Evolutionary conservation across 2,113 vertebrate species (phyloP).

Genomic region (Benitochromis conjunctus): DNA sequence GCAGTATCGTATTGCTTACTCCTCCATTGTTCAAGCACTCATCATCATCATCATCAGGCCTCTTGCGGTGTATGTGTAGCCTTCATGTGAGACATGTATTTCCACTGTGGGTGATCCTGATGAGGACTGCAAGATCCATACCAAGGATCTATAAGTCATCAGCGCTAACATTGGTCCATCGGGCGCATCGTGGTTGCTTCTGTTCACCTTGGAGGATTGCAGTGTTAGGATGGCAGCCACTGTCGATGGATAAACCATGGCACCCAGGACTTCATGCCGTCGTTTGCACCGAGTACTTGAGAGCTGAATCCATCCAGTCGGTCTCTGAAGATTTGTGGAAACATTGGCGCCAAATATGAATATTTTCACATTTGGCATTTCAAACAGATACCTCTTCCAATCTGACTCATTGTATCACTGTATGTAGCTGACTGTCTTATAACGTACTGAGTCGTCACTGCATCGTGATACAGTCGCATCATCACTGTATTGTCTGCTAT

Average conservation of each 20-base stretch:
- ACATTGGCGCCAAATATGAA: too few species aligned
- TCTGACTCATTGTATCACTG: background rate
- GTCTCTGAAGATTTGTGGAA: background rate
- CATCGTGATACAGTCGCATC: background rate
- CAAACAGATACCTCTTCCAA: background rate
- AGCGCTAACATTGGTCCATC: rapidly evolving
- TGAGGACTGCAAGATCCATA: background rate
- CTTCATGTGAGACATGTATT: background rate
- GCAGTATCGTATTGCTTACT: background rate
- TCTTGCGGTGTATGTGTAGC: background rate
- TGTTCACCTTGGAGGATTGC: background rate
- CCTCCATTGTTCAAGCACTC: background rate
- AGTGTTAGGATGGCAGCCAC: too few species aligned
- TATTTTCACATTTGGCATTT: background rate
- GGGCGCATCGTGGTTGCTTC: background rate
- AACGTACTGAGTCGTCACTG: background rate
- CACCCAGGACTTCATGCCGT: background rate
- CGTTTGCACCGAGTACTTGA: background rate
- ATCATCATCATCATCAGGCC: background rate
- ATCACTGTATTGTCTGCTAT: background rate
- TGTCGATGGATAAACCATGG: too few species aligned
- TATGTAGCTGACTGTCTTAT: background rate
- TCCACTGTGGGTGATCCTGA: background rate
- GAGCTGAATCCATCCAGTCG: background rate
- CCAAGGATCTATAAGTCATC: background rate